phyloP scores from a whole-genome alignment of 2,888 invertebrate species.

The Dryobotodes eremita region DNA sequence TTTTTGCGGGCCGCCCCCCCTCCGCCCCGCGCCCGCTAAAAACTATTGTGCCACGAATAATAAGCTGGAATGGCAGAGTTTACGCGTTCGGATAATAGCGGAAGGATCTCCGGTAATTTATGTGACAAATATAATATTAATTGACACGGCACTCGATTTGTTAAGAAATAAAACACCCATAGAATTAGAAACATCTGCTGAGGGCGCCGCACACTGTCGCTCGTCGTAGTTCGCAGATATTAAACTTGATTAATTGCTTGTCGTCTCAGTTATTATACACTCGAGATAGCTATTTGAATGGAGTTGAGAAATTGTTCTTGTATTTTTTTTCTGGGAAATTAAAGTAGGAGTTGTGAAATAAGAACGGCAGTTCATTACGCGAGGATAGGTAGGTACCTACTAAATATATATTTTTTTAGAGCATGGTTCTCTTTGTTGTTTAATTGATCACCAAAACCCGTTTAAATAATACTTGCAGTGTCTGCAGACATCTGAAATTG shows the following conservation, averaged over 20 bases:
- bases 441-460: too few species aligned
- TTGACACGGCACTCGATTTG: conserved; percentile 83
- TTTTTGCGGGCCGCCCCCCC: conserved; percentile 85
- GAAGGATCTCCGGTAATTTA: conserved; percentile 84
- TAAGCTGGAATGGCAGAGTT: conserved; percentile 71
- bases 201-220: conserved; percentile 27
- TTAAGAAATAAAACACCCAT: conserved; percentile 82
- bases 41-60: conserved; percentile 86
- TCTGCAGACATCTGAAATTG: too few species aligned
- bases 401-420: too few species aligned
- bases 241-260: conserved; percentile 67
- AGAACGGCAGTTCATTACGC: neutral
- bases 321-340: conserved; percentile 20
- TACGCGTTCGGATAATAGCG: conserved; percentile 71
- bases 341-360: conserved; percentile 1
- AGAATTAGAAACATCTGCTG: conserved; percentile 79
- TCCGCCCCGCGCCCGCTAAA: conserved; percentile 71
- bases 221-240: conserved; percentile 36
- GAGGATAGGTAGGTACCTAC: too few species aligned
- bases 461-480: too few species aligned
- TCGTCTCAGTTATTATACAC: conserved; percentile 58
- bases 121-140: conserved; percentile 89
- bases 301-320: conserved; percentile 14
- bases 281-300: conserved; percentile 42
- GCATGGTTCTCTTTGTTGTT: too few species aligned